Conservation (phyloP, 2,113 vertebrate species). For the Serranochromis macrocephalus region DNA sequence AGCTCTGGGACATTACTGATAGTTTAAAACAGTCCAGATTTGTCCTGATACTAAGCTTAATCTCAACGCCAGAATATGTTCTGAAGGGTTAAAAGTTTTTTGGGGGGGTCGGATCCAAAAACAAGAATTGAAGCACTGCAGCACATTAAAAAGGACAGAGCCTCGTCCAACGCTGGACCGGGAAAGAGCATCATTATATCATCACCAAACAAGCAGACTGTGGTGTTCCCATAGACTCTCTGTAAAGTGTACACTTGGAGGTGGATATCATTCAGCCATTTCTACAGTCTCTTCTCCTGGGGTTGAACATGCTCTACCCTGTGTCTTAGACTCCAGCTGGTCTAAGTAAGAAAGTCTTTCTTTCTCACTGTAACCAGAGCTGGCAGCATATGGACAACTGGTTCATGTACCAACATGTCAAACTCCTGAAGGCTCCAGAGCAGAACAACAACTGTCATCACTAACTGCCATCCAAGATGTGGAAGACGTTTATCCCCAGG, state of each 20-base stretch:
- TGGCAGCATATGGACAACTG: neutral
- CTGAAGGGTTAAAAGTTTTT: neutral
- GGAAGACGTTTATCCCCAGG: neutral
- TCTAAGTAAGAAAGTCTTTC: neutral
- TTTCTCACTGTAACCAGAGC: neutral
- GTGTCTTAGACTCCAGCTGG: neutral
- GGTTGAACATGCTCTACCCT: neutral
- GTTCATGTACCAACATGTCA: neutral
- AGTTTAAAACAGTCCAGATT: neutral
- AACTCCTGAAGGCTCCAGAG: neutral
- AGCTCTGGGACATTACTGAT: neutral
- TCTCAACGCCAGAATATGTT: neutral
- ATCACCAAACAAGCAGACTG: neutral
- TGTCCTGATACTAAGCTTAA: neutral
- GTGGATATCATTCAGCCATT: neutral
- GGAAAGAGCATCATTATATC: neutral
- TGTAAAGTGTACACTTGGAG: neutral
- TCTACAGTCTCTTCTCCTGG: neutral
- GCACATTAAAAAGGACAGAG: neutral
- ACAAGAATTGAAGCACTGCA: neutral
- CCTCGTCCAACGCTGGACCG: accelerated
- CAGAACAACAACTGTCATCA: neutral
- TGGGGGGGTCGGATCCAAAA: accelerated
- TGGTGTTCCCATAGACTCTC: neutral
- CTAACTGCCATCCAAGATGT: neutral